A percentile compares a stretch with the other conserved stretches of the same genome.
phyloP scores from a whole-genome alignment of 2,888 invertebrate species.

The Heliconius aoede region DNA sequence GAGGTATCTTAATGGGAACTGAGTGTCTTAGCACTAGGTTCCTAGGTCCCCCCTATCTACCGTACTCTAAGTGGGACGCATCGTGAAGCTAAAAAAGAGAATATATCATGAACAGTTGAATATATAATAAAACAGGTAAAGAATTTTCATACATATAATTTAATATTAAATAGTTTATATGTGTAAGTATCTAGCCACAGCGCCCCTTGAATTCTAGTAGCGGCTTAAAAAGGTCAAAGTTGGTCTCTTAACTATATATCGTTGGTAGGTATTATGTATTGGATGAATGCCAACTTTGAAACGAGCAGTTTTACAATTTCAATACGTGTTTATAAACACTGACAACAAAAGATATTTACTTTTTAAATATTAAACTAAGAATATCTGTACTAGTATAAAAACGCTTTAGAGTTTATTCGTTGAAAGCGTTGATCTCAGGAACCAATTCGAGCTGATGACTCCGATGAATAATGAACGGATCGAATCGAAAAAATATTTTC shows the following conservation, averaged over 20 bases:
- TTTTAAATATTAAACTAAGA: too few relatives aligned
- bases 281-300: conserved; percentile 6
- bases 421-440: too few relatives aligned
- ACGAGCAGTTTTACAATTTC: not conserved
- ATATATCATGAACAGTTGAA: too few relatives aligned
- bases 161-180: not conserved
- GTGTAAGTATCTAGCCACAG: not conserved
- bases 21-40: not conserved
- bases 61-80: not conserved
- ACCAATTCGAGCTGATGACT: too few relatives aligned
- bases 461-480: too few relatives aligned
- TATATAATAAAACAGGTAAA: too few relatives aligned
- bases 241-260: conserved; percentile 2
- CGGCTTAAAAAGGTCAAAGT: conserved; percentile 18
- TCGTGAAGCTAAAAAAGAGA: too few relatives aligned
- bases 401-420: too few relatives aligned
- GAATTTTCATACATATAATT: not conserved
- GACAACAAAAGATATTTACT: too few relatives aligned
- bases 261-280: not conserved
- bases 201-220: conserved; percentile 11
- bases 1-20: too few relatives aligned
- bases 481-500: too few relatives aligned
- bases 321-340: not conserved
- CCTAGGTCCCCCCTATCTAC: not conserved
- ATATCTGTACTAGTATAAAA: too few relatives aligned